Percentiles rank a stretch among this genome's conserved stretches.
Evolutionary conservation across 1,140 invertebrate species (phyloP).

Genomic region (Apis dorsata): DNA sequence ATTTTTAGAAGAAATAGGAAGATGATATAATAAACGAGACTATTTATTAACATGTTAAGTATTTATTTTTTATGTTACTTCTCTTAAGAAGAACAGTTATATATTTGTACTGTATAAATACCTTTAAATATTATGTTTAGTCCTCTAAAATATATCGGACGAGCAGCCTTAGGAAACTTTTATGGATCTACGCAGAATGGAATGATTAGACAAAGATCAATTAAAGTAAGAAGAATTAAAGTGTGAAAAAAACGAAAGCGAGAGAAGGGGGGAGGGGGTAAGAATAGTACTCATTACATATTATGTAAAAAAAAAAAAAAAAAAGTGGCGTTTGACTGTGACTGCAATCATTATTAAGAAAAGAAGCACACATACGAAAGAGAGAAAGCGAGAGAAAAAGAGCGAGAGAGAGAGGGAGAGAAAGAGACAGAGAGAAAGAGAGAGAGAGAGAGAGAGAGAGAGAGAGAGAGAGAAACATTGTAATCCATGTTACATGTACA

Average conservation of each 20-base stretch:
- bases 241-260: not conserved
- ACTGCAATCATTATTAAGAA: conserved; percentile 78
- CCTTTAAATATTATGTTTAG: conserved; percentile 66
- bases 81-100: conserved; percentile 43
- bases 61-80: conserved; percentile 67
- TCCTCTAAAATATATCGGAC: conserved; percentile 71
- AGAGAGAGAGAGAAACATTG: conserved; percentile 30
- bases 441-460: not conserved
- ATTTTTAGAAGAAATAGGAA: conserved; percentile 48
- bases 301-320: conserved; percentile 30
- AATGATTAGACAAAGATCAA: conserved; percentile 57
- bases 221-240: conserved; percentile 28
- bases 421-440: not conserved
- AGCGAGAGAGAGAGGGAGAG: not conserved
- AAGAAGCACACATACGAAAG: conserved; percentile 50
- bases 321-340: conserved; percentile 72
- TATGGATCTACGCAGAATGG: conserved; percentile 53
- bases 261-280: conserved; percentile 44
- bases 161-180: conserved; percentile 67
- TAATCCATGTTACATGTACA: conserved; percentile 37
- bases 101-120: conserved; percentile 53
- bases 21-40: conserved; percentile 55
- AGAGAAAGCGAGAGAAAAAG: not conserved
- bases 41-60: conserved; percentile 71
- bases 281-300: conserved; percentile 43